Conservation (phyloP, 2,888 invertebrate species). For the Antheraea yamamai region DNA sequence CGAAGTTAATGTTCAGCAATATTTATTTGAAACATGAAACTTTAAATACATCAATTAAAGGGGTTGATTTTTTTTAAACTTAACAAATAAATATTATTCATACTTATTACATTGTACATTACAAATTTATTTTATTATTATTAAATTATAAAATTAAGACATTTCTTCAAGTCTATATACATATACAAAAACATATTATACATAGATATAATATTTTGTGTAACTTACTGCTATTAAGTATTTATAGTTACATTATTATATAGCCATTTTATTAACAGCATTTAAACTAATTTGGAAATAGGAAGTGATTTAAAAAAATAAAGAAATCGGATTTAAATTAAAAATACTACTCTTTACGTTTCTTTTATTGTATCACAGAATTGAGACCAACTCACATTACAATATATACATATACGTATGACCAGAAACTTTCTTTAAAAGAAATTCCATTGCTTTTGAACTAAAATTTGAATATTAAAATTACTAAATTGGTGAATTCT, state of each 20-base stretch:
- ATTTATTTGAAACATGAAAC: not conserved
- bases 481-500: constrained; percentile 10
- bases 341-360: not conserved
- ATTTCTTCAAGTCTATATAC: not conserved
- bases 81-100: constrained; percentile 1
- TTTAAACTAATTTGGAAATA: not conserved
- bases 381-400: not conserved
- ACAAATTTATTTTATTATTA: not conserved
- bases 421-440: not conserved
- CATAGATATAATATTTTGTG: not conserved
- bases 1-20: not conserved
- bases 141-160: not conserved
- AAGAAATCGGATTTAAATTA: not conserved
- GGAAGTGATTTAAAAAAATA: not conserved
- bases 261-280: not conserved
- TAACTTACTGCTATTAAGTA: not conserved
- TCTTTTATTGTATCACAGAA: constrained; percentile 12
- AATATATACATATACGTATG: not conserved
- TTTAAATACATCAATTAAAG: not conserved
- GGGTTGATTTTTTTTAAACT: not conserved
- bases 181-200: not conserved
- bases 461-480: not conserved
- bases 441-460: not conserved
- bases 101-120: not conserved
- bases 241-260: not conserved